Percentiles rank a stretch among this genome's conserved stretches.
Evolutionary conservation across 2,888 invertebrate genomes (phyloP).

Genomic region (Tenthredo amoena): DNA sequence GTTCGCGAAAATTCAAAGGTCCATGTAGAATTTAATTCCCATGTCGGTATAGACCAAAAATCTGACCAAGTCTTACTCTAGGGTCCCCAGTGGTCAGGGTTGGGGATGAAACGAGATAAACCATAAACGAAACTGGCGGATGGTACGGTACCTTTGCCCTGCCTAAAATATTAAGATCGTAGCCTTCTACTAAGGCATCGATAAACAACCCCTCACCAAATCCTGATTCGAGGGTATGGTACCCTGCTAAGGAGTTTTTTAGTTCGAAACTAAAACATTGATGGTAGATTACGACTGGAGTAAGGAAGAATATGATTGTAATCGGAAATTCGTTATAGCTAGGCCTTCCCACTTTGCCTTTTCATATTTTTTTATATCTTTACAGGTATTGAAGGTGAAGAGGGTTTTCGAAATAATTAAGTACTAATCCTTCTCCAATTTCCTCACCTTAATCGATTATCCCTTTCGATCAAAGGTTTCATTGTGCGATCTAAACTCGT

Average conservation of each 20-base stretch:
- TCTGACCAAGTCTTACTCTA: neutral
- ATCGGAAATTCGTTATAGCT: neutral
- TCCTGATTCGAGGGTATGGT: neutral
- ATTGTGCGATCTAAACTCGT: neutral
- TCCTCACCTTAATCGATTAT: neutral
- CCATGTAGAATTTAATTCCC: neutral
- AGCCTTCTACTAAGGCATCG: neutral
- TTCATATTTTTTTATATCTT: neutral
- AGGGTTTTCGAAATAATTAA: neutral
- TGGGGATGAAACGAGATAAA: neutral
- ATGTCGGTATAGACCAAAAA: neutral
- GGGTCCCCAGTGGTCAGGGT: neutral
- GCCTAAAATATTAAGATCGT: neutral
- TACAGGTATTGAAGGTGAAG: neutral
- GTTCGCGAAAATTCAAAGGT: neutral
- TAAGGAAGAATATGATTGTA: neutral
- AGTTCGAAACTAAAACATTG: neutral
- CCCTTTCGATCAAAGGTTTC: neutral
- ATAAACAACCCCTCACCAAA: neutral
- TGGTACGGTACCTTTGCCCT: no score
- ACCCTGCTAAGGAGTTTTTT: neutral
- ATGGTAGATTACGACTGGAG: neutral
- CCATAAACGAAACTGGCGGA: neutral
- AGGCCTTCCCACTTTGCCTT: neutral
- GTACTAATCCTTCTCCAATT: neutral